Evolutionary conservation across 2,888 invertebrate species (phyloP), one percentile per base, ranked within the genome.

Genomic region (Stenichneumon culpator): DNA sequence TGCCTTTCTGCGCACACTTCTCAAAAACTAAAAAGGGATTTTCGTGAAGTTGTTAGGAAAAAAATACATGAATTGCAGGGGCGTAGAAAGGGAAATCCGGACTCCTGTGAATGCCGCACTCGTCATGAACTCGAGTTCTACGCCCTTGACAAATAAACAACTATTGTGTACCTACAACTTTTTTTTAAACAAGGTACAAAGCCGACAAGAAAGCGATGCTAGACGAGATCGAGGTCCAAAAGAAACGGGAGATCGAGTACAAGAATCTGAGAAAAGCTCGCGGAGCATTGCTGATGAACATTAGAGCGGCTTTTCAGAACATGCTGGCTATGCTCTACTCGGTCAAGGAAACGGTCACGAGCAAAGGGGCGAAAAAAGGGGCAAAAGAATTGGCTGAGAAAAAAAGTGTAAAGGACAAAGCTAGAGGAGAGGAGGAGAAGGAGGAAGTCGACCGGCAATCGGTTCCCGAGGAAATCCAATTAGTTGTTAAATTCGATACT

Each of bases 251-350:
- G 86, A 86, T 86, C 0, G 93, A 94, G 47, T 91, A 94, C 0
- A 94, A 92, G 1, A 92, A 91, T n/a, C 81, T 94, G 3, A 93
- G 95, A 32, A 94, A 95, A 88, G 93, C 93, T 19, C 95, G 95
- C 80, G 95, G 95, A 0, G 93, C 94, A 86, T 92, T 96, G 25
- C 94, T 96, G 52, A 95, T 96, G 52, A 94, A 95, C 87, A 95
- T 96, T 91, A 95, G 95, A 89, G 95, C 95, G 0, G 95, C 95
- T 0, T 90, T 96, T 80, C 96, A 95, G 89, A 96, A 95, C 89
- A 95, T 96, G 87, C 94, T 95, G 80, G 94, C 95, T 70, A 94
- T 96, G 83, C 91, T 96, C 0, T 94, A 95, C 0, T 94, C 94
- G 36, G 81, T 93, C 3, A 89, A 82, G 22, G 73, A 86, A 79